A percentile compares a stretch with the other conserved stretches of the same genome.
These are phyloP conservation scores for Carassius auratus DNA, from an alignment of 2,113 vertebrate genomes.

Conservation along the genomic window DNA sequence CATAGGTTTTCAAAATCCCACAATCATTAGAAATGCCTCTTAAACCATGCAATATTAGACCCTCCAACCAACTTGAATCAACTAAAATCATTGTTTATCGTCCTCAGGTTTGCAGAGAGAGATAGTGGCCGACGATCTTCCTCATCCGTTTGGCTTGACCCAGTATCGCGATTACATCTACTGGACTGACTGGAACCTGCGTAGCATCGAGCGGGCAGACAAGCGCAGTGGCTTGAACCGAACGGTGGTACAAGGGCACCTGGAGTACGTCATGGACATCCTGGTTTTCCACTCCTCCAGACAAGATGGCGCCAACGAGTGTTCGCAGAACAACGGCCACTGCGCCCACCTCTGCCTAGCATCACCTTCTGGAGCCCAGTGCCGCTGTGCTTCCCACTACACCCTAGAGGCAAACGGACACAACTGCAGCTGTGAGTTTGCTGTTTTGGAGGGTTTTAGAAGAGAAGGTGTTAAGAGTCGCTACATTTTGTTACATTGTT, in stretches of 20 bases:
- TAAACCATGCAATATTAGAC: not conserved
- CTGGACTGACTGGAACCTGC: slow-evolving; percentile 97
- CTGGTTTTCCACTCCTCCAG: slow-evolving; percentile 96
- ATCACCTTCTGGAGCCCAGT: slow-evolving; percentile 86
- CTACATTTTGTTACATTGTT: not conserved
- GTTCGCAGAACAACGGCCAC: slow-evolving; percentile 86
- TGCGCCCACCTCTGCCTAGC: slow-evolving; percentile 95
- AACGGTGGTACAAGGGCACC: slow-evolving; percentile 90
- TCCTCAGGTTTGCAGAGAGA: slow-evolving; percentile 85
- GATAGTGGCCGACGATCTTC: slow-evolving; percentile 92
- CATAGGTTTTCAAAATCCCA: not conserved
- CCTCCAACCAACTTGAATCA: not conserved
- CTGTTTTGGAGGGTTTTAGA: not conserved
- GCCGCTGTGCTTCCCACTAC: slow-evolving; percentile 93
- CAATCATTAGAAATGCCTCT: not conserved
- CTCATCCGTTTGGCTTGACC: slow-evolving; percentile 93
- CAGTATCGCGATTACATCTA: slow-evolving; percentile 97
- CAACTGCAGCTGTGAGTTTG: slow-evolving; percentile 92
- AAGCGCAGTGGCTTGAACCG: slow-evolving; percentile 92
- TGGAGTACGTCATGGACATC: slow-evolving; percentile 97
- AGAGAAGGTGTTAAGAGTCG: not conserved
- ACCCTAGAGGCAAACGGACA: slow-evolving; percentile 84
- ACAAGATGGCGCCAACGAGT: slow-evolving; percentile 92
- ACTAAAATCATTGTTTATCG: not conserved
- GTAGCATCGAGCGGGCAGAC: slow-evolving; percentile 93